Percentiles rank a stretch among this genome's conserved stretches.
Conservation (phyloP, 2,113 vertebrate genomes). For the Sclerurus mexicanus region DNA sequence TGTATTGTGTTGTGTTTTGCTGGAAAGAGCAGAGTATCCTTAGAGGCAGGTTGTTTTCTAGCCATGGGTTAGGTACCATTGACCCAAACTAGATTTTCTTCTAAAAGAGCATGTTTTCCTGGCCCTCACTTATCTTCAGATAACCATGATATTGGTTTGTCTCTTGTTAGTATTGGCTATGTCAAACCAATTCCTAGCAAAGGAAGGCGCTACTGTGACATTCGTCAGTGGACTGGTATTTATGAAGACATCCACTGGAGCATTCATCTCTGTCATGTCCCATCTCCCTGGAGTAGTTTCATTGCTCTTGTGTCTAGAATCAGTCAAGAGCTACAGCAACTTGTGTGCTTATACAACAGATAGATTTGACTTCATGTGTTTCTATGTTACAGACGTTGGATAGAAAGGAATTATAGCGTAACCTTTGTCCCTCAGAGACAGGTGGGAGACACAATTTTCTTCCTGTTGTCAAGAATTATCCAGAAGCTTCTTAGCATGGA, state of each 20-base stretch:
- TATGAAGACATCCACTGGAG: neutral
- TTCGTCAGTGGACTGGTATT: neutral
- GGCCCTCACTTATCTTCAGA: neutral
- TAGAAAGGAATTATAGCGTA: neutral
- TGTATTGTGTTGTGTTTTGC: neutral
- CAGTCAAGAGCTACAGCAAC: neutral
- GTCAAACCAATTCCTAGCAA: neutral
- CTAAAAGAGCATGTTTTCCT: neutral
- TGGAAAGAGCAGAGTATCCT: neutral
- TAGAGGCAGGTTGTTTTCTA: neutral
- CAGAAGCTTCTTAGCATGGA: neutral
- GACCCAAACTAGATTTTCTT: neutral
- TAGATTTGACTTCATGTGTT: neutral
- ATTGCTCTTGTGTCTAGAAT: neutral
- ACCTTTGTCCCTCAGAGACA: neutral
- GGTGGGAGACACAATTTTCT: neutral
- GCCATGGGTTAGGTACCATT: neutral
- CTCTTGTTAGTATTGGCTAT: neutral
- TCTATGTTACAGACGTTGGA: accelerated
- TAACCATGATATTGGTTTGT: neutral
- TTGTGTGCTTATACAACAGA: neutral
- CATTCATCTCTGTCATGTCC: neutral
- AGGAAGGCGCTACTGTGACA: neutral
- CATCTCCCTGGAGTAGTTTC: neutral
- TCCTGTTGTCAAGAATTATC: neutral